Percentiles rank a stretch among this genome's conserved stretches.
phyloP scores from a whole-genome alignment of 2,888 invertebrate genomes.

The Leptinotarsa rubiginosa region DNA sequence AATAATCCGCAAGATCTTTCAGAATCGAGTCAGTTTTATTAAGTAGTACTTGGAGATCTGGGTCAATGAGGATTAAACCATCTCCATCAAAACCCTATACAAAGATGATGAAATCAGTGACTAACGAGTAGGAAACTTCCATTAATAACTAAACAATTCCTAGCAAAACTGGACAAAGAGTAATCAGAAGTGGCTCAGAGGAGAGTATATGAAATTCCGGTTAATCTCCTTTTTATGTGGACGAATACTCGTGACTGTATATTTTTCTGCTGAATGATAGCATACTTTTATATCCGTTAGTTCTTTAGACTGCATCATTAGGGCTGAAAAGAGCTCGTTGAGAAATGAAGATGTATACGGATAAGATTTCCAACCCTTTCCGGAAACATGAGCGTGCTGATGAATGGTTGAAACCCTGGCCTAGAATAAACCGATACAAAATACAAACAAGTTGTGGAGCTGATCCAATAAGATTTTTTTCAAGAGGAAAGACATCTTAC shows the following conservation, averaged over 20 bases:
- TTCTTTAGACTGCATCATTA: conserved; percentile 57
- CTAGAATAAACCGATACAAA: background rate
- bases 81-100: too few relatives aligned
- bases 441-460: background rate
- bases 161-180: conserved; percentile 32
- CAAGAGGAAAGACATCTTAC: too few relatives aligned
- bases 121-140: too few relatives aligned
- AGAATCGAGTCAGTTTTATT: too few relatives aligned
- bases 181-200: conserved; percentile 50
- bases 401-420: background rate
- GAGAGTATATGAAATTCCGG: conserved; percentile 52
- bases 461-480: too few relatives aligned
- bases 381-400: conserved; percentile 4
- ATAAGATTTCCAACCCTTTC: conserved; percentile 36
- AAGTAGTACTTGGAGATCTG: too few relatives aligned
- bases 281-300: conserved; percentile 60
- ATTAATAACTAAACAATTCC: too few relatives aligned
- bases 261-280: conserved; percentile 56
- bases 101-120: too few relatives aligned
- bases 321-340: conserved; percentile 51
- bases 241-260: conserved; percentile 56
- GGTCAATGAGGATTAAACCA: too few relatives aligned
- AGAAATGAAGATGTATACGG: conserved; percentile 54
- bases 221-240: conserved; percentile 59
- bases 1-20: too few relatives aligned